A percentile compares a stretch with the other conserved stretches of the same genome.
Evolutionary conservation across 2,797 vertebrate genomes (phyloP).

Genomic region (Psittacula derbiana): DNA sequence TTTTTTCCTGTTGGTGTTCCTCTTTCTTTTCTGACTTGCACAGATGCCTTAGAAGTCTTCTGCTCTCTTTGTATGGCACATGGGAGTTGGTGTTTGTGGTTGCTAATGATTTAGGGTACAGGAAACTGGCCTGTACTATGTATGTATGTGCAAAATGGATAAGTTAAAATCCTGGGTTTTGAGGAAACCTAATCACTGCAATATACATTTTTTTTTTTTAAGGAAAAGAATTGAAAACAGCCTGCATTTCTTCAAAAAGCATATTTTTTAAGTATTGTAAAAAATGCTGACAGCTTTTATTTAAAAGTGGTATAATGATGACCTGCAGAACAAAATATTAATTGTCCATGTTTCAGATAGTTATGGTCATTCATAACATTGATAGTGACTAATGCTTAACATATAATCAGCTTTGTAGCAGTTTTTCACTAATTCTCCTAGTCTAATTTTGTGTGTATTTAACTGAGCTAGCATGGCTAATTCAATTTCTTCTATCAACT

Average conservation of each 20-base stretch:
- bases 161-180: not conserved
- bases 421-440: not conserved
- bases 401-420: not conserved
- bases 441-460: not conserved
- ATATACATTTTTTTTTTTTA: not conserved
- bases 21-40: not conserved
- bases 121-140: not conserved
- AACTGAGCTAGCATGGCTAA: not conserved
- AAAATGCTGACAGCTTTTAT: not conserved
- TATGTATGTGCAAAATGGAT: not conserved
- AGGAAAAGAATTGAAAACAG: not conserved
- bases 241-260: not conserved
- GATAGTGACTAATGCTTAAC: not conserved
- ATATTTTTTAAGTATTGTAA: not conserved
- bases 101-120: not conserved
- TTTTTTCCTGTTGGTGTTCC: not conserved
- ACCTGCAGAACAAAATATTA: not conserved
- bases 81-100: not conserved
- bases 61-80: rapidly evolving
- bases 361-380: not conserved
- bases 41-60: not conserved
- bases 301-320: not conserved
- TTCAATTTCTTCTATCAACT: not conserved
- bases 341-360: not conserved
- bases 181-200: not conserved